phyloP scores from a whole-genome alignment of 2,113 vertebrate genomes.

The Apaloderma vittatum region DNA sequence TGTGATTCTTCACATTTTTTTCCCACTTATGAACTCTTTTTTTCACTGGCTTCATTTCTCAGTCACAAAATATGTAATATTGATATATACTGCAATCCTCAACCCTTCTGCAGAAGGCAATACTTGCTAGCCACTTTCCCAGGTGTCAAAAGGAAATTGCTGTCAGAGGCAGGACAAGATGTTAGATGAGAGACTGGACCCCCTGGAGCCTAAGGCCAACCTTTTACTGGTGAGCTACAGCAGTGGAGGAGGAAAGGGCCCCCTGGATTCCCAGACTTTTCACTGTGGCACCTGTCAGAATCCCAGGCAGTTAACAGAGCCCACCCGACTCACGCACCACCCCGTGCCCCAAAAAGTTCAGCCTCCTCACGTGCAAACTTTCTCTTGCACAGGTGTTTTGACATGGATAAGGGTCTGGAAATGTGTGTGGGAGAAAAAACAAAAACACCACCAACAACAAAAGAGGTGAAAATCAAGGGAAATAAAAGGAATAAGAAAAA shows the following conservation, averaged over 20 bases:
- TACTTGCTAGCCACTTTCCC: not conserved
- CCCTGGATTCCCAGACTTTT: not conserved
- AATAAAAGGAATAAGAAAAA: not conserved
- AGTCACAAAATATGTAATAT: not conserved
- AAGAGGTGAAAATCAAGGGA: not conserved
- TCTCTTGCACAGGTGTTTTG: accelerated
- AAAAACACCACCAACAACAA: no score
- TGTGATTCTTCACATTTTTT: slow-evolving; percentile 16
- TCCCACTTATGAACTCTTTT: not conserved
- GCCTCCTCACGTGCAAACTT: accelerated
- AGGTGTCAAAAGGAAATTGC: not conserved
- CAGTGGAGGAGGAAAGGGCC: not conserved
- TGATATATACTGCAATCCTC: not conserved
- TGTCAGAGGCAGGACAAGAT: slow-evolving; percentile 11
- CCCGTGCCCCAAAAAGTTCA: accelerated
- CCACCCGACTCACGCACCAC: accelerated
- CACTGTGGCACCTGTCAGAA: not conserved
- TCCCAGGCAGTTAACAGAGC: accelerated
- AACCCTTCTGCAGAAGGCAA: not conserved
- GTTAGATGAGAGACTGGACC: not conserved
- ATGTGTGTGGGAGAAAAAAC: not conserved
- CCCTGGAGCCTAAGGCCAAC: not conserved
- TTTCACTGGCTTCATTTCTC: not conserved
- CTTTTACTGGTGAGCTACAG: not conserved
- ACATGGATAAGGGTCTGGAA: not conserved